Conservation (phyloP, 2,888 invertebrate species). For the Mimas tiliae region DNA sequence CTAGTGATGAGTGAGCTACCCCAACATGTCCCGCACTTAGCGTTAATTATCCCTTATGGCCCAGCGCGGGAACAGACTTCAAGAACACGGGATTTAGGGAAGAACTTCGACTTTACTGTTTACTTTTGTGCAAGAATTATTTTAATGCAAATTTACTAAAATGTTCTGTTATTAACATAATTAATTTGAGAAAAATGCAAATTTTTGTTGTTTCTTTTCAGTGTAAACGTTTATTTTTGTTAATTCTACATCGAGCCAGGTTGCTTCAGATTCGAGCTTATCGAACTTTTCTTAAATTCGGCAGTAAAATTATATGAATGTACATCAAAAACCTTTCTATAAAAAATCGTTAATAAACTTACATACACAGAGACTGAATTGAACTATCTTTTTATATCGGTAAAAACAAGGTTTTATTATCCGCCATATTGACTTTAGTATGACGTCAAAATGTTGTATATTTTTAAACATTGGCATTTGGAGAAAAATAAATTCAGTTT, state of each 20-base stretch:
- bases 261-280: background rate
- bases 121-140: background rate
- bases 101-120: background rate
- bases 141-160: background rate
- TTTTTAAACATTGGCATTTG: too few relatives aligned
- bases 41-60: constrained; percentile 11
- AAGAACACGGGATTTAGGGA: constrained; percentile 6
- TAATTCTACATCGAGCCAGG: background rate
- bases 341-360: too few relatives aligned
- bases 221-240: background rate
- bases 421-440: too few relatives aligned
- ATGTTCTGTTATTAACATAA: background rate
- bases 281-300: background rate
- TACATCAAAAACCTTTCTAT: too few relatives aligned
- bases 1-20: constrained; percentile 2
- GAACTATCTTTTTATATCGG: too few relatives aligned
- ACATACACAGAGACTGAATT: too few relatives aligned
- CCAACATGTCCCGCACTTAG: constrained; percentile 6
- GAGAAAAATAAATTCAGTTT: too few relatives aligned
- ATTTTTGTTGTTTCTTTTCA: constrained; percentile 6
- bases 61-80: background rate
- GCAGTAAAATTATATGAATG: too few relatives aligned
- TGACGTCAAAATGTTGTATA: too few relatives aligned
- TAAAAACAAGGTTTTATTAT: too few relatives aligned
- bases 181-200: background rate